phyloP scores from a whole-genome alignment of 2,797 vertebrate genomes.

The Cyclopterus lumpus region DNA sequence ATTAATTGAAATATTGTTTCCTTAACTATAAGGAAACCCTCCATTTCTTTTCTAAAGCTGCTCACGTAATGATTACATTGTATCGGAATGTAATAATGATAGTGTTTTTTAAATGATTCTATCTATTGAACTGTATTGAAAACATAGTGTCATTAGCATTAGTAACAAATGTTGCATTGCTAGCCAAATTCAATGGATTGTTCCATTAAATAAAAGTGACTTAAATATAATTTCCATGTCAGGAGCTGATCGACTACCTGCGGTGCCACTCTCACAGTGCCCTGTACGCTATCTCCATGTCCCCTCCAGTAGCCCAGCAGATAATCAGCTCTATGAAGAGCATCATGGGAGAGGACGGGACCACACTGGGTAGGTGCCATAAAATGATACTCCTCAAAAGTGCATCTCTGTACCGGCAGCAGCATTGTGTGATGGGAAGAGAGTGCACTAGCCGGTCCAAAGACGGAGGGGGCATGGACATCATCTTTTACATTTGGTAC shows the following conservation, averaged over 20 bases:
- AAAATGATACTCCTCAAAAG: background rate
- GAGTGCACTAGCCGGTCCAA: background rate
- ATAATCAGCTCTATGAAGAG: conserved; percentile 93
- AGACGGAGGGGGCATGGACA: background rate
- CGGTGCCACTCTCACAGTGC: conserved; percentile 93
- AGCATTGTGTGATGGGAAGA: background rate
- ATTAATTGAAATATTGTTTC: background rate
- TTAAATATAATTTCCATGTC: conserved; percentile 13
- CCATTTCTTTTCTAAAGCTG: background rate
- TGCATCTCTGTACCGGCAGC: background rate
- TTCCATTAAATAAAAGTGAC: background rate
- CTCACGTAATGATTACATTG: background rate
- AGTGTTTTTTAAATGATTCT: background rate
- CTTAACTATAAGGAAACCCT: background rate
- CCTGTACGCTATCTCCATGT: conserved; percentile 92
- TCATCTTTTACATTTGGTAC: background rate
- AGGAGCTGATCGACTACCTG: conserved; percentile 96
- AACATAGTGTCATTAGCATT: background rate
- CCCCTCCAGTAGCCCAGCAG: conserved; percentile 92
- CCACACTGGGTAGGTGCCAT: conserved; percentile 86
- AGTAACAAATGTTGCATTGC: background rate
- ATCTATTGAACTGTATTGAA: background rate
- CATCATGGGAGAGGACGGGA: conserved; percentile 95
- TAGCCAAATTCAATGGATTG: background rate
- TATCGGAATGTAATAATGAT: background rate